Conservation (phyloP, 1,140 invertebrate species). For the Zaprionus davidi region DNA sequence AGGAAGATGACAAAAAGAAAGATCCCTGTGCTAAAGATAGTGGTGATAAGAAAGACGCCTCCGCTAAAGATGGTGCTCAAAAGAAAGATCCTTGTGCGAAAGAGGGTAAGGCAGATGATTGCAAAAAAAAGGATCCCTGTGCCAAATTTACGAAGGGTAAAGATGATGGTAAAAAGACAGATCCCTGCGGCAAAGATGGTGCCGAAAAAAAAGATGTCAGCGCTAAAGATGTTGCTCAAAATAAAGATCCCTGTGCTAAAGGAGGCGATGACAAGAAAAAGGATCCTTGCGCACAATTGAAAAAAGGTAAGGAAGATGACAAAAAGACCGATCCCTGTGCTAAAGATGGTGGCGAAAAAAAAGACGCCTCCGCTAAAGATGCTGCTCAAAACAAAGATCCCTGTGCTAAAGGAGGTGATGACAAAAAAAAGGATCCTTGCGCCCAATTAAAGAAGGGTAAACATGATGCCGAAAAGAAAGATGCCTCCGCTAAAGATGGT, state of each 20-base stretch:
- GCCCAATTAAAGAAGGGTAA: slow-evolving; percentile 4
- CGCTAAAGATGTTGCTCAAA: not conserved
- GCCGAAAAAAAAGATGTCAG: slow-evolving; percentile 45
- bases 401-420: slow-evolving; percentile 31
- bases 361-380: not conserved
- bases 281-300: not conserved
- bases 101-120: not conserved
- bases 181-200: not conserved
- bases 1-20: not conserved
- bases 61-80: slow-evolving; percentile 4
- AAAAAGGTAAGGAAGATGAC: not conserved
- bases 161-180: not conserved
- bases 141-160: no score
- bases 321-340: not conserved
- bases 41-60: no score
- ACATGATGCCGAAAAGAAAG: no score
- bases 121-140: no score
- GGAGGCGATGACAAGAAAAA: no score
- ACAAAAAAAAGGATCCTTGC: slow-evolving; percentile 30
- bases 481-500: not conserved
- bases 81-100: slow-evolving; percentile 46
- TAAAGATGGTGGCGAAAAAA: slow-evolving; percentile 16
- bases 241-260: not conserved
- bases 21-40: not conserved
- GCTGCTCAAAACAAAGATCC: slow-evolving; percentile 24